phyloP scores from a whole-genome alignment of 1,140 invertebrate species.

The Caenorhabditis tropicalis region DNA sequence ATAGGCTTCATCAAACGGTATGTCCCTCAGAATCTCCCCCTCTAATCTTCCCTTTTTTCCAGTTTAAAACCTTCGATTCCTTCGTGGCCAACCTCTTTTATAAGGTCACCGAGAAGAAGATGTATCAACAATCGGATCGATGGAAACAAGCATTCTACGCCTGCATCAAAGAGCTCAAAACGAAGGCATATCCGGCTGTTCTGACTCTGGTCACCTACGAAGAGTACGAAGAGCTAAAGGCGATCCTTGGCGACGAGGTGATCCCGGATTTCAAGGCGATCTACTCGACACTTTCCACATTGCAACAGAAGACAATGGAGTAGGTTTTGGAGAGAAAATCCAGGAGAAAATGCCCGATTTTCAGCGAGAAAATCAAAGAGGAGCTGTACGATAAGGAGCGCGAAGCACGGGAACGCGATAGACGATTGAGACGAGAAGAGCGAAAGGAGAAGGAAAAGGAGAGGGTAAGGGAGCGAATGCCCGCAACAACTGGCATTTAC shows the following conservation, averaged over 20 bases:
- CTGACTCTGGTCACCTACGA: neutral
- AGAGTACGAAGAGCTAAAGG: slow-evolving; percentile 26
- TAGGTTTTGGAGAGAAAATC: neutral
- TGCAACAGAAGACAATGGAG: slow-evolving; percentile 28
- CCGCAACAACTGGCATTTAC: slow-evolving; percentile 35
- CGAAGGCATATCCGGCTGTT: slow-evolving; percentile 13
- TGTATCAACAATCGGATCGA: slow-evolving; percentile 23
- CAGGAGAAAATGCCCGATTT: neutral
- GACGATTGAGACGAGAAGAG: neutral
- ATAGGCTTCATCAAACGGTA: neutral
- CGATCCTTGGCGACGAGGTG: neutral
- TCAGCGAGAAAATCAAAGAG: slow-evolving; percentile 34
- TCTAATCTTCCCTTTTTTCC: neutral
- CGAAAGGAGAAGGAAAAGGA: slow-evolving; percentile 29
- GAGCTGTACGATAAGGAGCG: slow-evolving; percentile 21
- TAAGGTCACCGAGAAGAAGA: slow-evolving; percentile 16
- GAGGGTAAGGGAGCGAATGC: neutral
- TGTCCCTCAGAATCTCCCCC: neutral
- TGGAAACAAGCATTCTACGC: slow-evolving; percentile 26
- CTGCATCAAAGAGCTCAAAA: neutral
- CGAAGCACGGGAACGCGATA: neutral
- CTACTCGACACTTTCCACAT: neutral
- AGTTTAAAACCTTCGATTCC: slow-evolving; percentile 25
- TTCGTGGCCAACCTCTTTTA: slow-evolving; percentile 15
- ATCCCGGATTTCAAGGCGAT: slow-evolving; percentile 13